Conservation (phyloP, 2,113 vertebrate genomes). For the Gambusia holbrooki region DNA sequence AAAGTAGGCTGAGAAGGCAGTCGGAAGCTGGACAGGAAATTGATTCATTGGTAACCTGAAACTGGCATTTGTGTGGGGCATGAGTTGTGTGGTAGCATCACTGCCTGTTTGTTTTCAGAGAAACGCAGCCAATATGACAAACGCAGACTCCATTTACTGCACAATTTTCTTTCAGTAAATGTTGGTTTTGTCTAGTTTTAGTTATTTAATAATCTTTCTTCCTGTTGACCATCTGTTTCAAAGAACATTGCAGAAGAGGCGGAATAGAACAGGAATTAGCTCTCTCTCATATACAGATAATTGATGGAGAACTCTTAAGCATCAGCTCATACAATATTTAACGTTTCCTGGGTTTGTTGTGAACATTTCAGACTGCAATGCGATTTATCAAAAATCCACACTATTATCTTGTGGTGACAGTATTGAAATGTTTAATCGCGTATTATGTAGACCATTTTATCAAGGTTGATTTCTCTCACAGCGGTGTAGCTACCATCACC, state of each 20-base stretch:
- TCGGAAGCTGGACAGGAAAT: conserved; percentile 46
- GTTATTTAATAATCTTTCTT: neutral
- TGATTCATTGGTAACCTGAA: conserved; percentile 26
- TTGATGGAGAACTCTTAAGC: neutral
- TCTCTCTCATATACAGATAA: neutral
- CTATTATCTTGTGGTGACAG: neutral
- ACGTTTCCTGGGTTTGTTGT: neutral
- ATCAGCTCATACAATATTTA: neutral
- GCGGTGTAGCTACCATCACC: neutral
- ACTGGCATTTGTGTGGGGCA: neutral
- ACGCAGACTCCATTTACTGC: neutral
- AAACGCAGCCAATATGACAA: conserved; percentile 9
- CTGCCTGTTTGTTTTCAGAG: neutral
- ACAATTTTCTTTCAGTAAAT: neutral
- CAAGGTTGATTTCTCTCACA: neutral
- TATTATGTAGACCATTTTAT: neutral
- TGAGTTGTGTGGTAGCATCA: neutral
- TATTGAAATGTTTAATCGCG: neutral
- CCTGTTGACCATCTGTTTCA: neutral
- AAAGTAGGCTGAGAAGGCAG: conserved; percentile 46
- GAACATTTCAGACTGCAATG: neutral
- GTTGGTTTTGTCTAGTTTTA: conserved; percentile 1
- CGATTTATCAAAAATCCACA: too few species aligned
- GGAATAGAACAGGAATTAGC: neutral
- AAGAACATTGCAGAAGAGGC: neutral